Base-by-base conservation (phyloP, 2,888 invertebrate genomes). In the Fragum fragum region DNA sequence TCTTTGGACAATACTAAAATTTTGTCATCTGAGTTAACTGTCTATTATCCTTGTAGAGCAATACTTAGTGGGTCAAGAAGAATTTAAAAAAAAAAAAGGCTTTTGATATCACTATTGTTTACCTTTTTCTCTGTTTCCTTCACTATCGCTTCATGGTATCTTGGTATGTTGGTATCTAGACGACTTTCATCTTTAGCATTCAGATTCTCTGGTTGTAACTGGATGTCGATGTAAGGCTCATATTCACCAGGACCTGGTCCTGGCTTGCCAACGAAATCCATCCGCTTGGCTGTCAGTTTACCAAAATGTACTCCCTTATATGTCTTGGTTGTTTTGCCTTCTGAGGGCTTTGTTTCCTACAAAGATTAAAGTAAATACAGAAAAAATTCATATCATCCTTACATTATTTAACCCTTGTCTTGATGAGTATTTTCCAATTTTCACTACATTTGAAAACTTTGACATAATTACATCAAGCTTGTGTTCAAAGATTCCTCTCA, bases 221-320 rank as follows among this genome's bases (percentile, higher is more conserved):
- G 77, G 1, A 86, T 29, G 14, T 91, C 89, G 6, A 74, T 66
- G 73, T 89, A 92, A 0, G 93, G 93, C 26, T 94, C 94, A 84
- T 94, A 94, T 71, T 94, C 93, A 3, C 94, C 94, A 0, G 94
- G 94, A 7, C 94, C 94, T 0, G 94, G 94, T 0, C 94, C 94
- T 1, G 87, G 74, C 57, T 88, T 90, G 11, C 93, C 93, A 18
- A 75, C 80, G 72, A 94, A 91, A 71, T 92, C 92, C 70, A 87
- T 86, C 47, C 94, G 76, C 76, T 91, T 90, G 14, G 93, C 90
- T 6, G 94, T 90, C 76, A 91, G 83, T 70, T 93, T 93, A 18
- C 94, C 92, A 84, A 93, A 94, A 83, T 94, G 93, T 36, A 92
- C 87, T 59, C 94, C 94, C 80, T 91, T 92, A 87, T 94, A 94